Base-by-base conservation (phyloP, 2,797 vertebrate genomes). In the Peromyscus nudipes region DNA sequence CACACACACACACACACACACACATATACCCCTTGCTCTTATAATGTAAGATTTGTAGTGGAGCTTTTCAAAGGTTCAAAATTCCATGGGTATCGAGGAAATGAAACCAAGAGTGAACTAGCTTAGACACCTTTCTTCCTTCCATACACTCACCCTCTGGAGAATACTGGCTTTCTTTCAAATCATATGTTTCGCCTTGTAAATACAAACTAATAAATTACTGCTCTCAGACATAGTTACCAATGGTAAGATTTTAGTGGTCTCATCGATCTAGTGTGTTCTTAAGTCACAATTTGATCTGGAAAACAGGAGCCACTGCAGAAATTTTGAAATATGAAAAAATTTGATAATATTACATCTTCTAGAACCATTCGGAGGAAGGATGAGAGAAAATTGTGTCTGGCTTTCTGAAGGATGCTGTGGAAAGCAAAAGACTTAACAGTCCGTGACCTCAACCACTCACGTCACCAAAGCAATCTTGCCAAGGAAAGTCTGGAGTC, bases 111-210 rank as follows among this genome's bases (percentile, higher is more conserved):
- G 40, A 62, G 19, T 84, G 73, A 89, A 12, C 40, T 29, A 81
- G 27, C 13, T 23, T 46, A 62, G 57, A 3, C 1, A 57, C 23
- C 2, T 2, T 6, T 46, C 9, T 69, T 37, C 4, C 25, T 52
- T 65, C 64, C 3, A 21, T 8, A 13, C 10, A n/a, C 21, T 13
- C 43, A 13, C 49, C 29, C 80, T 52, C 49, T 88, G 57, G 49
- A 94, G 27, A 71, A 82, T 92, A 27, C 80, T 87, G 40, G 46
- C 77, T 92, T 82, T 94, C 75, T 87, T 75, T 84, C 6, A 67
- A 94, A 73, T 52, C 60, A 46, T 92, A 73, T 11, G 1, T 52
- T 64, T 34, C 29, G 19, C 27, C 23, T n/a, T 0, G 1, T 37
- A 49, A 3, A 11, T 75, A 4, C n/a, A 86, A 65, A 25, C 21